Evolutionary conservation across 2,113 vertebrate species (phyloP).

Genomic region (Eptatretus burgeri): DNA sequence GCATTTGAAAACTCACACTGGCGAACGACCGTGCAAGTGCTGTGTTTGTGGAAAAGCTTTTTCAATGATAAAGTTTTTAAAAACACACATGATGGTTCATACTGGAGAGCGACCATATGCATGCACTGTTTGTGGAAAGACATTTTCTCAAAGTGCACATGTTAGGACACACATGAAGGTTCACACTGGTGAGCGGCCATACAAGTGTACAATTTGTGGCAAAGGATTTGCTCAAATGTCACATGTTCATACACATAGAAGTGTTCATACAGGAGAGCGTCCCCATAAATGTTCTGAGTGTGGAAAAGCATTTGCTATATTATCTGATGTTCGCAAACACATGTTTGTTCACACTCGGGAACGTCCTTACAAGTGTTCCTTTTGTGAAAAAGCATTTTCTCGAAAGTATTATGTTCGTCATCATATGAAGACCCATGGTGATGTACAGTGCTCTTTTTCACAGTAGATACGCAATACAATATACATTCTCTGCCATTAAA

Average conservation of each 20-base stretch:
- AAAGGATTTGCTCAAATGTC: conserved; percentile 17
- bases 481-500: too few relatives aligned
- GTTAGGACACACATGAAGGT: conserved; percentile 1
- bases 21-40: conserved; percentile 12
- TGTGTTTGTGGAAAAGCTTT: conserved; percentile 22
- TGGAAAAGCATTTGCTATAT: too few relatives aligned
- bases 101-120: conserved; percentile 9
- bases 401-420: too few relatives aligned
- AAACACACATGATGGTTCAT: conserved; percentile 13
- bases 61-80: conserved; percentile 20
- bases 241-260: conserved; percentile 15
- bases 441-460: too few relatives aligned
- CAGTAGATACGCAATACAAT: too few relatives aligned
- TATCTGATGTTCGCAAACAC: too few relatives aligned
- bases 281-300: conserved; percentile 14
- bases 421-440: too few relatives aligned
- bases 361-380: too few relatives aligned
- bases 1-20: conserved; percentile 17
- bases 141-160: conserved; percentile 8
- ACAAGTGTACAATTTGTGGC: conserved; percentile 17
- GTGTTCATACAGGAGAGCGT: conserved; percentile 9
- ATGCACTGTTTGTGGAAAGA: conserved; percentile 18
- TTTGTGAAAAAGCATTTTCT: too few relatives aligned
- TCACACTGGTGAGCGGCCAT: conserved; percentile 13
- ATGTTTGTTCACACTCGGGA: too few relatives aligned